phyloP scores from a whole-genome alignment of 2,888 invertebrate genomes.

The Mystacides longicornis region DNA sequence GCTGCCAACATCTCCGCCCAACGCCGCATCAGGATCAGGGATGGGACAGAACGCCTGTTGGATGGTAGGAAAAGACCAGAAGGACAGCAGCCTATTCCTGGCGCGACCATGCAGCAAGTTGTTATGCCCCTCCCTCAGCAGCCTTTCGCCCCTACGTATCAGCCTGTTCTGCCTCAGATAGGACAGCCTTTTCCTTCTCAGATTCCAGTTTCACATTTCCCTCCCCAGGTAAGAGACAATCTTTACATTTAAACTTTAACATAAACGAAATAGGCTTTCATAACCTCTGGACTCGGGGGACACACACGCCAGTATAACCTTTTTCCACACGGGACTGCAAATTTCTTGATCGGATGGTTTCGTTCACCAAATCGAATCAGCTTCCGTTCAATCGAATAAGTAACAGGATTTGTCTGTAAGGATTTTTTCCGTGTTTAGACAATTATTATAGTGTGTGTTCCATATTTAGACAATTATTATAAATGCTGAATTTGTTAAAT shows the following conservation, averaged over 20 bases:
- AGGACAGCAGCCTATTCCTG: conserved; percentile 26
- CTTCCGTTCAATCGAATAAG: too few relatives aligned
- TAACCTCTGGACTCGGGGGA: too few relatives aligned
- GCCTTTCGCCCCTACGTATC: conserved; percentile 19
- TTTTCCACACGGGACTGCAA: too few relatives aligned
- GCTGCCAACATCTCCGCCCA: conserved; percentile 39
- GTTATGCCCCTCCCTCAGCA: conserved; percentile 14
- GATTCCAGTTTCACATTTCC: conserved; percentile 24
- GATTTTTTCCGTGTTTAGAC: too few relatives aligned
- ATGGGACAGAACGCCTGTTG: conserved; percentile 58
- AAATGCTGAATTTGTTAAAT: too few relatives aligned
- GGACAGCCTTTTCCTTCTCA: conserved; percentile 19
- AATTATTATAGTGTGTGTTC: too few relatives aligned
- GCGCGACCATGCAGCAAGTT: neutral
- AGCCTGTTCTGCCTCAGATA: conserved; percentile 22
- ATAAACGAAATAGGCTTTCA: too few relatives aligned
- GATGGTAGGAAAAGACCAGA: conserved; percentile 60
- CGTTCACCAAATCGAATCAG: too few relatives aligned
- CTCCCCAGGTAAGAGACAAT: conserved; percentile 16
- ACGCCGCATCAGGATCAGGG: conserved; percentile 35
- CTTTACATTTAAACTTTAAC: neutral
- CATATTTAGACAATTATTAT: too few relatives aligned
- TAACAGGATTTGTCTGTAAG: too few relatives aligned
- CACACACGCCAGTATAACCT: too few relatives aligned
- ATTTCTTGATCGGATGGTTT: too few relatives aligned